Base-by-base conservation (phyloP, 2,113 vertebrate species). In the Ictalurus punctatus region DNA sequence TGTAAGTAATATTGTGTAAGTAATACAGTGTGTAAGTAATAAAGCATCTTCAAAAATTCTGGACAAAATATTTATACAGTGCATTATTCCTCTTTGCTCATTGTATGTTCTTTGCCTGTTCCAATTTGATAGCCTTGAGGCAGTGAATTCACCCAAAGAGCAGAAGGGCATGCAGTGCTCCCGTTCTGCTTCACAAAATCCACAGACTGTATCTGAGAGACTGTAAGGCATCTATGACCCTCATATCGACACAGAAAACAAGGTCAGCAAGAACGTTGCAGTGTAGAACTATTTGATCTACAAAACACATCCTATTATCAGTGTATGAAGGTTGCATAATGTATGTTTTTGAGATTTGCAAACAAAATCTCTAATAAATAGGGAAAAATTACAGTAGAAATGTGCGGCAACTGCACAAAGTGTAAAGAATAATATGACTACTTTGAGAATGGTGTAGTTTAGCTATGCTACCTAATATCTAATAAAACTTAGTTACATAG, bases 151-250 rank as follows among this genome's bases (percentile, higher is more conserved):
- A 85, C 78, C 82, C 40, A 52, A 71, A 86, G 85, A 89, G 65
- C 7, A 81, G 79, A 87, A 52, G 61, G 59, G 82, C 89, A 87
- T 40, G 34, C 88, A 34, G 71, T 80, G 80, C 54, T 63, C 6
- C 40, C 65, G 86, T 88, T 92, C 80, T 88, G 86, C 81, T 88
- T 86, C 67, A 89, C 86, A 89, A 89, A 88, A 59, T 87, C 83
- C 71, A 48, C 88, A 84, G 86, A 81, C 86, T 89, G 86, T 40
- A 85, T 86, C 67, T 73, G 56, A 80, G 52, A 86, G 52, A 52
- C 71, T 79, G 86, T 2, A 58, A 61, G 79, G 61, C 87, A 90
- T 88, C 48, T 40, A 84, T 59, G 40, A 84, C 83, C 61, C 44
- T 23, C 30, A 48, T 71, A 56, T 40, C n/a, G 67, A 85, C 71